These are phyloP conservation scores for Drosophila aff. DNA, from an alignment of 1,140 invertebrate genomes.

Conservation along the genomic window DNA sequence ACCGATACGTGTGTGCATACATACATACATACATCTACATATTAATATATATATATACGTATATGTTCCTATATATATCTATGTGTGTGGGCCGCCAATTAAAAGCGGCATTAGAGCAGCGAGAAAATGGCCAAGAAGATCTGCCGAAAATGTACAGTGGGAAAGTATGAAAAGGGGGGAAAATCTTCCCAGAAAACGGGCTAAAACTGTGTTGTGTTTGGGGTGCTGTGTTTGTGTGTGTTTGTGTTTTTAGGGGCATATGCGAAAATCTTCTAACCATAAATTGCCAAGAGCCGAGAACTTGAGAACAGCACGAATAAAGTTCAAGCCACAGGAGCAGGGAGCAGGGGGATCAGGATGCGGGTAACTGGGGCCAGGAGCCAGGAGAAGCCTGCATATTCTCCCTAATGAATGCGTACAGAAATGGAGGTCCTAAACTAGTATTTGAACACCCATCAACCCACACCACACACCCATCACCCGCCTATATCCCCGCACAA, in stretches of 20 bases:
- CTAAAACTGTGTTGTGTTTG: not conserved
- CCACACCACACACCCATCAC: not conserved
- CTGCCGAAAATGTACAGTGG: constrained; percentile 59
- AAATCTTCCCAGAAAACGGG: not conserved
- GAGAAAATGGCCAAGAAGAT: constrained; percentile 56
- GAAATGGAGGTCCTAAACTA: constrained; percentile 36
- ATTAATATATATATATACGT: not conserved
- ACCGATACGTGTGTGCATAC: constrained; percentile 22
- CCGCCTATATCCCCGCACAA: not conserved
- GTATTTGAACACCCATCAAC: constrained; percentile 22
- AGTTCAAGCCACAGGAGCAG: constrained; percentile 20
- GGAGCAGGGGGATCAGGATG: not conserved
- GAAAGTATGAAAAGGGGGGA: not conserved
- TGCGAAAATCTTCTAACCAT: constrained; percentile 77
- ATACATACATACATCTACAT: not conserved
- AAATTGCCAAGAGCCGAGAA: constrained; percentile 74
- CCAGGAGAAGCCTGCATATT: constrained; percentile 36
- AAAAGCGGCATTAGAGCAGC: constrained; percentile 75
- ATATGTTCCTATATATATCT: constrained; percentile 8
- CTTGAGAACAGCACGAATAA: constrained; percentile 50
- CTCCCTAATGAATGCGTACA: constrained; percentile 63
- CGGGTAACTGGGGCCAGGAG: not conserved
- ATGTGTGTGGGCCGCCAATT: constrained; percentile 74
- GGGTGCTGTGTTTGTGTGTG: not conserved
- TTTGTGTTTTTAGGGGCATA: constrained; percentile 43